These are phyloP conservation scores for Tiliqua scincoides DNA, from an alignment of 2,113 vertebrate species.

Conservation along the genomic window DNA sequence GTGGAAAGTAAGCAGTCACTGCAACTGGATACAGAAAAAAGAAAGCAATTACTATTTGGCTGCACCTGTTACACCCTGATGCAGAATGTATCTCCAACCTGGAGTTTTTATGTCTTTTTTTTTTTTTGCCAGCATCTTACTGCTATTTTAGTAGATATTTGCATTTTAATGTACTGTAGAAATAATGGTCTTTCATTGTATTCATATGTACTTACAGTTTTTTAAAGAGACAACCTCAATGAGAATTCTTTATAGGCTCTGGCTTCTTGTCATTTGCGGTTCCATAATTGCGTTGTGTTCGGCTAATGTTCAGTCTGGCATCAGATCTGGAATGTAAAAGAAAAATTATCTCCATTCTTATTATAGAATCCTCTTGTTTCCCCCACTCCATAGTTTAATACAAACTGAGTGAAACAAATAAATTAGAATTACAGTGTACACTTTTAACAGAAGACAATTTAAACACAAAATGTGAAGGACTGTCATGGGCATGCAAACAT, in stretches of 20 bases:
- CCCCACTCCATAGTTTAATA: constrained; percentile 3
- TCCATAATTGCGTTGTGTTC: constrained; percentile 16
- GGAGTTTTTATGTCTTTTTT: background rate
- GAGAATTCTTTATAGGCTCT: constrained; percentile 5
- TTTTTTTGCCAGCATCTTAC: background rate
- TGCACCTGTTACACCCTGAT: background rate
- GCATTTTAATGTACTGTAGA: constrained; percentile 11
- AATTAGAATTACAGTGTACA: background rate
- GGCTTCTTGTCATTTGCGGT: background rate
- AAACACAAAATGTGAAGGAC: background rate
- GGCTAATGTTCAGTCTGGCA: constrained; percentile 8
- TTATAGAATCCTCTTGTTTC: constrained; percentile 3
- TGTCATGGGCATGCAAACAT: background rate
- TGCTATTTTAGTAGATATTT: background rate
- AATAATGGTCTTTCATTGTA: constrained; percentile 12
- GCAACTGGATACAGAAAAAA: background rate
- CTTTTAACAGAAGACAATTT: background rate
- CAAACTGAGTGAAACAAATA: background rate
- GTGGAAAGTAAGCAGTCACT: background rate
- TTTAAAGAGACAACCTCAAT: constrained; percentile 1
- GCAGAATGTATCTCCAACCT: background rate
- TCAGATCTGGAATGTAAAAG: constrained; percentile 1
- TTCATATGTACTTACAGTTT: constrained; percentile 11
- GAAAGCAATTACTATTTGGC: background rate
- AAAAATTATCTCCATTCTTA: constrained; percentile 7